Base-by-base conservation (phyloP, 2,888 invertebrate species). In the Drosophila merina region DNA sequence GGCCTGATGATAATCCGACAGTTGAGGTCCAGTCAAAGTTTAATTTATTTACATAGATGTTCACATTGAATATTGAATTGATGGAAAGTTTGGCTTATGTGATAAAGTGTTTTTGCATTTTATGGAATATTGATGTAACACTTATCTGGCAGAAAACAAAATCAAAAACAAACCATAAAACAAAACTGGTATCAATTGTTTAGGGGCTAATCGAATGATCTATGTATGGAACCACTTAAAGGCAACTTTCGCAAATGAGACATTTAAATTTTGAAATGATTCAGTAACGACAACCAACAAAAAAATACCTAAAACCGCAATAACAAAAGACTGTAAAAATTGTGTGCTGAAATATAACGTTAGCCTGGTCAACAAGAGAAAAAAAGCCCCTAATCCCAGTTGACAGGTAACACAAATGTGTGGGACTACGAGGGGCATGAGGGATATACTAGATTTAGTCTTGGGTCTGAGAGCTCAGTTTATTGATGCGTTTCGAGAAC, bases 401-500 rank as follows among this genome's bases (percentile, higher is more conserved):
- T 42, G 40, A 8, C 40, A 31, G 30, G 51, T 36, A 50, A 36
- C 56, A 26, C 56, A 26, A 14, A 25, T 26, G 9, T 56, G 30
- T 28, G 5, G 4, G 20, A 25, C 6, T n/a, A 12, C 47, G 62
- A 10, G 45, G 59, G 59, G 28, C 8, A 9, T 4, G 40, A 42
- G 14, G 20, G 3, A 14, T 42, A 42, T 20, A 42, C 40, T 3
- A 38, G 25, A 38, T 5, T 26, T 25, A 10, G 44, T 44, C n/a
- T 28, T 28, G 14, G 40, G 30, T 42, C 7, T 12, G 40, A 25
- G 30, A 66, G 30, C 9, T 33, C 30, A 28, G 42, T 48, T 50
- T 70, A 67, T 50, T 59, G 71, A 71, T 68, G 71, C 71, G 68
- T 59, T 44, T n/a, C 40, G 71, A 71, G 72, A 68, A 71, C 60